These are phyloP conservation scores for Pedicia rivosa DNA, from an alignment of 2,888 invertebrate genomes.

Conservation along the genomic window DNA sequence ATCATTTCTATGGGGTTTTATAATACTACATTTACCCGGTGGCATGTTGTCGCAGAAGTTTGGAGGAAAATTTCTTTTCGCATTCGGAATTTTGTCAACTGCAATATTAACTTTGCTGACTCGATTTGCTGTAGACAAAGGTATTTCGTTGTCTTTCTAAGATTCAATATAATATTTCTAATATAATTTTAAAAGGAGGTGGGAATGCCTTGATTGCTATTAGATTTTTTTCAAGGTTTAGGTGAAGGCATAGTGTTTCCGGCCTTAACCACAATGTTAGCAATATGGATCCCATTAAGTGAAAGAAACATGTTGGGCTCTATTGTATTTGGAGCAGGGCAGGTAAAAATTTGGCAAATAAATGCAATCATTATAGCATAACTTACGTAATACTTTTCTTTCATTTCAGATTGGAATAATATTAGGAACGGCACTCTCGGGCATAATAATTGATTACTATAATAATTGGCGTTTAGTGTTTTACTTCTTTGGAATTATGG, in stretches of 20 bases:
- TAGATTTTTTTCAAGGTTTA: conserved; percentile 64
- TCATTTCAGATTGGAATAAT: conserved; percentile 34
- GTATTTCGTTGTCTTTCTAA: background rate
- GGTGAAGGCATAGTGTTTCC: conserved; percentile 78
- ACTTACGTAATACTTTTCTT: too few relatives aligned
- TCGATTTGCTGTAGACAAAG: conserved; percentile 46
- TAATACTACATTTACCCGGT: conserved; percentile 68
- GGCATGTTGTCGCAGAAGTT: conserved; percentile 64
- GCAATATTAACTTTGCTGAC: conserved; percentile 69
- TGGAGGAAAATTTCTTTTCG: conserved; percentile 73
- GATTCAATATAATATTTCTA: background rate
- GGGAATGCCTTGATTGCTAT: conserved; percentile 50
- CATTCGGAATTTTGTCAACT: conserved; percentile 65
- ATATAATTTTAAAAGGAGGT: conserved; percentile 34
- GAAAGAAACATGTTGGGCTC: conserved; percentile 66
- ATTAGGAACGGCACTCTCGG: conserved; percentile 47
- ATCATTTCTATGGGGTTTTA: conserved; percentile 75
- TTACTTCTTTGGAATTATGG: conserved; percentile 63
- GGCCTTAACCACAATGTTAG: conserved; percentile 64
- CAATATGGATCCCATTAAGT: conserved; percentile 64
- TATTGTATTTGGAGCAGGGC: conserved; percentile 63
- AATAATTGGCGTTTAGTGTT: conserved; percentile 63
- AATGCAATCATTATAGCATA: too few relatives aligned
- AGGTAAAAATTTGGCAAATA: conserved; percentile 39
- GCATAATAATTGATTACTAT: conserved; percentile 45